Evolutionary conservation across 2,888 invertebrate genomes (phyloP), one percentile per base, ranked within the genome.

Genomic region (Allophyes oxyacanthae): DNA sequence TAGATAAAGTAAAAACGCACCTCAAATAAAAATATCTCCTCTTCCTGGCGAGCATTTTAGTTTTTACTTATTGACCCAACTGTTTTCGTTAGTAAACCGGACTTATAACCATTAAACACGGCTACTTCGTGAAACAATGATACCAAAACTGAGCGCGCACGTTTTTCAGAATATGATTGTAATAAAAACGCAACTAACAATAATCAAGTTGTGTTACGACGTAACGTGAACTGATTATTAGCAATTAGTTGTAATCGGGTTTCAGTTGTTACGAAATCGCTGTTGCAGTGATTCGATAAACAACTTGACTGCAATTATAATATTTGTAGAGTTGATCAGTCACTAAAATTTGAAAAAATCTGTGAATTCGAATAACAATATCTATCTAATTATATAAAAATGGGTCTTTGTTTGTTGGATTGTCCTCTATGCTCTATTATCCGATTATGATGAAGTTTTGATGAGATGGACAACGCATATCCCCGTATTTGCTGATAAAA

Each of bases 31-130:
- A 53, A 48, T 61, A 70, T 66, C 63, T 71, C 50, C 67, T 63
- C 44, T 71, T 70, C 41, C 67, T 70, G 1, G 54, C 50, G n/a
- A 56, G 37, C 70, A 70, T 70, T 38, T 66, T 53, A 42, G n/a
- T n/a, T n/a, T n/a, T n/a, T n/a, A 53, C 32, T 36, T 8, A 1
- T 0, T 9, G n/a, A 32, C 15, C 7, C 30, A 26, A 11, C 25
- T 2, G 7, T 46, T 10, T 14, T 25, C 43, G 38, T 59, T 38
- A n/a, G 26, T 52, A 45, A 50, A 49, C 54, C 30, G 45, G 54
- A 49, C 61, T 66, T 64, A 52, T 20, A 44, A 52, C 26, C 61
- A 28, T 30, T 37, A 54, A 62, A 65, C 63, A 62, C 65, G 51
- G 63, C 65, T 43, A 52, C 57, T 56, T 48, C 37, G 51, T 13